These are phyloP conservation scores for Petrocephalus microphthalmus DNA, from an alignment of 2,113 vertebrate species.

Conservation along the genomic window DNA sequence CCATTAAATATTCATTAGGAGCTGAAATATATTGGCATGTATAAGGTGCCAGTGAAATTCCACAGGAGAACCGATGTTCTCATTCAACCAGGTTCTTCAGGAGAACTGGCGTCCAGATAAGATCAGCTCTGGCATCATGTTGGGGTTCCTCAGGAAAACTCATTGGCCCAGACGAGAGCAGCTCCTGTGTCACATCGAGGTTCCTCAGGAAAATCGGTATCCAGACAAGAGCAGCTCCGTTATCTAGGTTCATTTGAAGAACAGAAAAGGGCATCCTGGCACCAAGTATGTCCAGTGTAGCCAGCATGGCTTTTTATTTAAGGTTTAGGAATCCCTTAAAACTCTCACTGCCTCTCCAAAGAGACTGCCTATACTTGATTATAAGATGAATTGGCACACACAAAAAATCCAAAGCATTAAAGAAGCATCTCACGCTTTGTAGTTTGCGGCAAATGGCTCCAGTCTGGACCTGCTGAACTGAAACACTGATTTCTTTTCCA, in stretches of 20 bases:
- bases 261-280: neutral
- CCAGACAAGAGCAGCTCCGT: neutral
- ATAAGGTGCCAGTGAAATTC: neutral
- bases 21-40: neutral
- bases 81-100: neutral
- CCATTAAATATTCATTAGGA: constrained; percentile 23
- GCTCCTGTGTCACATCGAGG: neutral
- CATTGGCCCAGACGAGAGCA: neutral
- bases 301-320: neutral
- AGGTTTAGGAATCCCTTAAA: neutral
- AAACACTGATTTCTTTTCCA: neutral
- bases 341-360: neutral
- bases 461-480: neutral
- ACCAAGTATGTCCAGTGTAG: neutral
- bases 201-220: neutral
- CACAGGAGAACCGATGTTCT: neutral
- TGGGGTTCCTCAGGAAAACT: neutral
- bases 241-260: neutral
- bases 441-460: neutral
- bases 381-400: neutral
- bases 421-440: neutral
- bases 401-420: neutral
- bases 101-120: neutral
- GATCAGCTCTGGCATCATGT: neutral
- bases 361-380: neutral